phyloP scores from a whole-genome alignment of 2,113 vertebrate genomes.

The Gambusia holbrooki region DNA sequence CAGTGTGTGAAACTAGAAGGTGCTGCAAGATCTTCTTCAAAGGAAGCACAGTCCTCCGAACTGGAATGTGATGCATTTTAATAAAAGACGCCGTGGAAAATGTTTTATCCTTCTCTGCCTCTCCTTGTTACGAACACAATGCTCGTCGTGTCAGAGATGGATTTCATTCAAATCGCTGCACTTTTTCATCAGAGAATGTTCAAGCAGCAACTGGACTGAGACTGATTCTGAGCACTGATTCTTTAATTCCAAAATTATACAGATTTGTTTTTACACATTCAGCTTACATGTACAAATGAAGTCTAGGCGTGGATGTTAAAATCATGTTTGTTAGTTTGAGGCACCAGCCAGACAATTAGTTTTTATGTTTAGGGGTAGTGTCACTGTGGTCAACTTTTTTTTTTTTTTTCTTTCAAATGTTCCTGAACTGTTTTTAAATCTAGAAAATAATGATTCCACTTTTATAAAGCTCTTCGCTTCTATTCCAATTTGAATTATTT shows the following conservation, averaged over 20 bases:
- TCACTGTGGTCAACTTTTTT: too few species aligned
- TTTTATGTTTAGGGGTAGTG: not conserved
- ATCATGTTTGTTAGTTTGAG: not conserved
- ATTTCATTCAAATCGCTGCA: not conserved
- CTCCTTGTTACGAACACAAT: not conserved
- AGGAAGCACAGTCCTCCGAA: not conserved
- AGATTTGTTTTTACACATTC: not conserved
- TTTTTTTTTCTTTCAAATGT: not conserved
- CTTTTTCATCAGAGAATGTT: not conserved
- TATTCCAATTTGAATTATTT: not conserved
- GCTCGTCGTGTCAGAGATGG: not conserved
- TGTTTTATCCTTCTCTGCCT: not conserved
- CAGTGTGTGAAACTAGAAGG: conserved; percentile 8
- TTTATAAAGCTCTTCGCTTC: not conserved
- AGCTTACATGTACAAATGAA: not conserved
- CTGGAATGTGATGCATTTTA: conserved; percentile 5
- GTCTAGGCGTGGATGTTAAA: not conserved
- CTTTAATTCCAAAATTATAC: not conserved
- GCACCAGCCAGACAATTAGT: not conserved
- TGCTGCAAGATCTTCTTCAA: conserved; percentile 5
- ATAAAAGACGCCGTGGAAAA: conserved; percentile 4
- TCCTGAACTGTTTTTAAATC: not conserved
- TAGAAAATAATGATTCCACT: not conserved
- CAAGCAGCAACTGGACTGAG: not conserved
- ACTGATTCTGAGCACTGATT: not conserved